Conservation (phyloP, 23 tunicate genomes). For the Aplidium turbinatum region DNA sequence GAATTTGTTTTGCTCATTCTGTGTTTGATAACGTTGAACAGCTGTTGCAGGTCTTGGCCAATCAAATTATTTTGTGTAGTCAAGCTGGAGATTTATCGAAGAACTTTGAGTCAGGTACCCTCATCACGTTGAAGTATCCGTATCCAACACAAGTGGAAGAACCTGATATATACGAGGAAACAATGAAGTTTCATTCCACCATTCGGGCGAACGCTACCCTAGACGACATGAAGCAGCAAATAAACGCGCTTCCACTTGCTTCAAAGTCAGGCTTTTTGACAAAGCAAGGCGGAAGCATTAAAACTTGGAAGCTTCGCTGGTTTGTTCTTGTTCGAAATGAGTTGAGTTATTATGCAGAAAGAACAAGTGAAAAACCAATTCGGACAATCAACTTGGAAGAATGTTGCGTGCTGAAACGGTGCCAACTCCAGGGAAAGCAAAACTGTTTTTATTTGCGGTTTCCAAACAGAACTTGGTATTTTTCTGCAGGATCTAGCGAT, state of each 20-base stretch:
- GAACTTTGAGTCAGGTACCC: constrained; percentile 73
- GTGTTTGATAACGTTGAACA: constrained; percentile 52
- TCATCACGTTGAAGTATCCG: constrained; percentile 50
- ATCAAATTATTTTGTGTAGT: constrained; percentile 68
- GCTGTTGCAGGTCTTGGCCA: constrained; percentile 61
- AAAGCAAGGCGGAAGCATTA: constrained; percentile 65
- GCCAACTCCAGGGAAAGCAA: constrained; percentile 45
- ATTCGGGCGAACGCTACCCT: constrained; percentile 43
- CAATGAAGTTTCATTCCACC: constrained; percentile 74
- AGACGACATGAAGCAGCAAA: constrained; percentile 25
- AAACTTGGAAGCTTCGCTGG: constrained; percentile 61
- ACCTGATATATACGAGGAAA: constrained; percentile 52
- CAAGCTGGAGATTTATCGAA: constrained; percentile 51
- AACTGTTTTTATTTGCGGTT: constrained; percentile 62
- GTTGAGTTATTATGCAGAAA: constrained; percentile 52
- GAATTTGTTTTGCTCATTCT: constrained; percentile 48
- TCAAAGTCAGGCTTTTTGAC: constrained; percentile 71
- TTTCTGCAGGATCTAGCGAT: constrained; percentile 41
- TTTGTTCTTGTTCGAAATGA: constrained; percentile 41
- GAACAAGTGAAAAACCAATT: constrained; percentile 56
- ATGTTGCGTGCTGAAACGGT: constrained; percentile 29
- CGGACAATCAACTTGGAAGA: constrained; percentile 63
- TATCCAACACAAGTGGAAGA: constrained; percentile 50
- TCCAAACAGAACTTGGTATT: constrained; percentile 65
- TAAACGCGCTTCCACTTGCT: constrained; percentile 62